phyloP scores from a whole-genome alignment of 2,888 invertebrate genomes.

The Ceraclea dissimilis region DNA sequence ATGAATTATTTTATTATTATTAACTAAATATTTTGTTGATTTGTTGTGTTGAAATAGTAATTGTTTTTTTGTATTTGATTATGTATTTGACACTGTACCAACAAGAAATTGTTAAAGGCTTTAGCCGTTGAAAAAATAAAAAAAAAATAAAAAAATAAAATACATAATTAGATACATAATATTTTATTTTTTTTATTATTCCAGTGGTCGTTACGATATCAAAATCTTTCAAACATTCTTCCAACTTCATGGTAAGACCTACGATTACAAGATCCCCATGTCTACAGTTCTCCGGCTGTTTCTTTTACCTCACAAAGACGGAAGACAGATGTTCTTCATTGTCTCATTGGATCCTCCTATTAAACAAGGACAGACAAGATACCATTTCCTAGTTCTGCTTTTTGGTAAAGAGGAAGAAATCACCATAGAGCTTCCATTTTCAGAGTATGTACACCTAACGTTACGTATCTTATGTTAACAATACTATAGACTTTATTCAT shows the following conservation, averaged over 20 bases:
- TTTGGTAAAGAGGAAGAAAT: constrained; percentile 95
- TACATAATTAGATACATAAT: too few relatives aligned
- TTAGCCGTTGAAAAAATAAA: too few relatives aligned
- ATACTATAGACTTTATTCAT: constrained; percentile 5
- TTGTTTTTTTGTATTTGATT: too few relatives aligned
- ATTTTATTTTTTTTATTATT: constrained; percentile 34
- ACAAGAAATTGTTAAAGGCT: too few relatives aligned
- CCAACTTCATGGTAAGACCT: constrained; percentile 88
- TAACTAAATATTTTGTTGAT: too few relatives aligned
- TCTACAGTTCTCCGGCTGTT: constrained; percentile 92
- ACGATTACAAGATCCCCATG: constrained; percentile 99
- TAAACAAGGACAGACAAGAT: constrained; percentile 98
- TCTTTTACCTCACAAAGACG: constrained; percentile 92
- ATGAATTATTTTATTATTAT: too few relatives aligned
- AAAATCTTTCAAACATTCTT: constrained; percentile 74
- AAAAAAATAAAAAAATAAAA: too few relatives aligned
- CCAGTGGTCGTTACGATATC: constrained; percentile 92
- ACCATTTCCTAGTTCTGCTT: constrained; percentile 89
- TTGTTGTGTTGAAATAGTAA: too few relatives aligned
- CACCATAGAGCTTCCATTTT: constrained; percentile 81
- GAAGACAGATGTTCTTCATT: constrained; percentile 97
- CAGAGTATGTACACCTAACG: constrained; percentile 60
- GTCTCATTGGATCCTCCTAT: constrained; percentile 98
- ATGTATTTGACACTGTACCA: too few relatives aligned
- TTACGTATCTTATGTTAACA: too few relatives aligned